These are phyloP conservation scores for Zhuqinia jingwanae DNA, from an alignment of 2,888 invertebrate species.

Conservation along the genomic window DNA sequence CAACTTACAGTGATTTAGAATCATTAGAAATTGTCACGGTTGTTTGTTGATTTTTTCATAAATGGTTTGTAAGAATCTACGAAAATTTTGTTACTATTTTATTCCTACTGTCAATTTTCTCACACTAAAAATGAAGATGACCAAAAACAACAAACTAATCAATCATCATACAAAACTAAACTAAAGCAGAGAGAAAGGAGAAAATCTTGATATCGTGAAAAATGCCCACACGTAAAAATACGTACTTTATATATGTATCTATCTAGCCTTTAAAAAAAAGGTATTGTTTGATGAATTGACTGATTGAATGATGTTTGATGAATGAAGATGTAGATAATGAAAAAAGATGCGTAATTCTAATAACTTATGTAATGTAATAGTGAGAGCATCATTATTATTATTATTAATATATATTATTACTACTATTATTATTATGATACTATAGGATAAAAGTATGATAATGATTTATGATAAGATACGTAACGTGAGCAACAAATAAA, in stretches of 20 bases:
- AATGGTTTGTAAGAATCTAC: too few species aligned
- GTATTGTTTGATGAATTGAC: constrained; percentile 72
- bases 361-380: constrained; percentile 49
- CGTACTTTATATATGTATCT: not conserved
- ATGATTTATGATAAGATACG: constrained; percentile 9
- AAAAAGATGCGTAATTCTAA: constrained; percentile 21
- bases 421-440: constrained; percentile 23
- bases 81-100: too few species aligned
- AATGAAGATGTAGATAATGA: constrained; percentile 4
- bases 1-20: too few species aligned
- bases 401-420: not conserved
- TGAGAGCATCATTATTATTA: constrained; percentile 50
- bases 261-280: constrained; percentile 30
- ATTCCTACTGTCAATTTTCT: too few species aligned
- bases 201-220: not conserved
- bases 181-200: not conserved
- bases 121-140: too few species aligned
- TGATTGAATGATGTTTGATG: constrained; percentile 59
- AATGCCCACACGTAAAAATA: not conserved
- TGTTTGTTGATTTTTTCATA: too few species aligned
- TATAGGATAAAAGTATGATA: not conserved
- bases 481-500: constrained; percentile 56
- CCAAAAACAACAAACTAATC: too few species aligned
- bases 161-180: not conserved
- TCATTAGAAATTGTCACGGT: too few species aligned